Evolutionary conservation across 2,113 vertebrate genomes (phyloP), one percentile per base, ranked within the genome.

Genomic region (Toxotes chatareus): DNA sequence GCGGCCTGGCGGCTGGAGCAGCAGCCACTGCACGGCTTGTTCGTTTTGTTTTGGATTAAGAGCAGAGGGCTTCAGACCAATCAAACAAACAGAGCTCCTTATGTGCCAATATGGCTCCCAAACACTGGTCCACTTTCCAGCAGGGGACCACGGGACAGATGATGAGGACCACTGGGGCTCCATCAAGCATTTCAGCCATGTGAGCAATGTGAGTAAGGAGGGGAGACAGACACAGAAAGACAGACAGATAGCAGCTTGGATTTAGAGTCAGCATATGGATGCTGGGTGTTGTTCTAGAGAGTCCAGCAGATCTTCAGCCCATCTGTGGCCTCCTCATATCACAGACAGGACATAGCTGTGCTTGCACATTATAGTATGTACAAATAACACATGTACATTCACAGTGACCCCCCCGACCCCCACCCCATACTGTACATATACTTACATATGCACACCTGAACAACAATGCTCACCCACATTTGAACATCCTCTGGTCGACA

Each of bases 21-120:
- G 66, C 73, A 42, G 79, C 85, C 74, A 67, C 59, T 59, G 32
- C 88, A 62, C 63, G 71, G 80, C 83, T 82, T 91, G 90, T 91
- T 87, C 81, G 47, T 92, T 91, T 92, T 89, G 90, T 91, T 93
- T 91, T 89, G 91, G 90, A 93, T 94, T 92, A 90, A 86, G 80
- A 89, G 88, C 91, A 92, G 63, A 92, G 80, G 78, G 89, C 85
- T 89, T 66, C 53, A 70, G 76, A 87, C 63, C 83, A 89, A 91
- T 90, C 90, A 91, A 88, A 91, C 88, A 91, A 91, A 87, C 90
- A 78, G 87, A 73, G 82, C 60, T 81, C 61, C 64, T 80, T 82
- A 80, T 88, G 88, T 93, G 91, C 86, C 88, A 93, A 86, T 80
- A 76, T 88, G 84, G 89, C 87, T 82, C 59, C 34, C 34, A 82